Percentiles rank a stretch among this genome's conserved stretches.
These are phyloP conservation scores for Crioceris asparagi DNA, from an alignment of 2,888 invertebrate species.

Conservation along the genomic window DNA sequence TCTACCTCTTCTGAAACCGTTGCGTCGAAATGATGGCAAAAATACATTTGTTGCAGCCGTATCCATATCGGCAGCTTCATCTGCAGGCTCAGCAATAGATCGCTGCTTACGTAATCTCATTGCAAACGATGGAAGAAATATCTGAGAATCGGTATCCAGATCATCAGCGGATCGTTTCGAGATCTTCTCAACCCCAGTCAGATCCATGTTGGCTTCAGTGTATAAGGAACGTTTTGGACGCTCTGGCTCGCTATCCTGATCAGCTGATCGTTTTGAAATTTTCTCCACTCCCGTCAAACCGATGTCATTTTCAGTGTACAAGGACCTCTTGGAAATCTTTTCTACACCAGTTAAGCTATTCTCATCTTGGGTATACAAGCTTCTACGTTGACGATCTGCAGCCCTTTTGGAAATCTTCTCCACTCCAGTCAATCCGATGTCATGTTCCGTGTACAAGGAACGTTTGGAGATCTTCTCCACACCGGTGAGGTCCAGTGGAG, in stretches of 20 bases:
- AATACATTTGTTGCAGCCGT: slow-evolving; percentile 12
- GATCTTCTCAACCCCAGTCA: slow-evolving; percentile 13
- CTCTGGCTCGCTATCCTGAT: too few relatives aligned
- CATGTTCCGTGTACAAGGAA: slow-evolving; percentile 12
- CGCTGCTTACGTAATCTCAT: slow-evolving; percentile 15
- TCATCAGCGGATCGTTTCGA: slow-evolving; percentile 9
- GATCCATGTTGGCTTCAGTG: slow-evolving; percentile 6
- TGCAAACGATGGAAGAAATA: slow-evolving; percentile 9
- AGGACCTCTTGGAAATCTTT: slow-evolving; percentile 15
- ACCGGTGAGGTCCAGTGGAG: slow-evolving; percentile 3
- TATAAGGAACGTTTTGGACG: slow-evolving; percentile 14
- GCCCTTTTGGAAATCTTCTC: slow-evolving; percentile 15
- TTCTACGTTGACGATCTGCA: slow-evolving; percentile 6
- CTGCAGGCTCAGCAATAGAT: slow-evolving; percentile 6
- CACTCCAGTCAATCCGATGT: slow-evolving; percentile 6
- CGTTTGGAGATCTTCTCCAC: slow-evolving; percentile 13
- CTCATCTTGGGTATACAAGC: slow-evolving; percentile 8
- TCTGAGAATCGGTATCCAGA: slow-evolving; percentile 8
- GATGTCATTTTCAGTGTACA: slow-evolving; percentile 6
- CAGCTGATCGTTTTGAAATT: slow-evolving; percentile 10
- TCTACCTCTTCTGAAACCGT: slow-evolving; percentile 10
- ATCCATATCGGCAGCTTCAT: slow-evolving; percentile 6
- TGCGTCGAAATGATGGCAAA: slow-evolving; percentile 8
- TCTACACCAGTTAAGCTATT: slow-evolving; percentile 12
- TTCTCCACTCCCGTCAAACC: slow-evolving; percentile 13